A percentile compares a stretch with the other conserved stretches of the same genome.
These are phyloP conservation scores for Babylonia areolata DNA, from an alignment of 1,140 invertebrate genomes.

Conservation along the genomic window DNA sequence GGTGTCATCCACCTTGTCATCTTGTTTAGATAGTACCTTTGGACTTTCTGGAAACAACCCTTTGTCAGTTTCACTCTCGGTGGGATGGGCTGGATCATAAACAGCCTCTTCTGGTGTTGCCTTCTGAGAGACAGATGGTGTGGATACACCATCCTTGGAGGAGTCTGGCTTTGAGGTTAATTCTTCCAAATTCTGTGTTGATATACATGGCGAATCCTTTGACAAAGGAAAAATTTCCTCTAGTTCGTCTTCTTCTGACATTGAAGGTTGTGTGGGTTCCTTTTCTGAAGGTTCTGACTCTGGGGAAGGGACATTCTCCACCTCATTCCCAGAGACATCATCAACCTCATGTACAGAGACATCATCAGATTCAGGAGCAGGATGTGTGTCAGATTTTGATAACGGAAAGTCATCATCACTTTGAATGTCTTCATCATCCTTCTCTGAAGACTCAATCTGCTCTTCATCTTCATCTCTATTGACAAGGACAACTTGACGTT, in stretches of 20 bases:
- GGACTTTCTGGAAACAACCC: slow-evolving; percentile 23
- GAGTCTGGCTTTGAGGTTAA: slow-evolving; percentile 14
- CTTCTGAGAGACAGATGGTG: background rate
- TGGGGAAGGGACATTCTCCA: background rate
- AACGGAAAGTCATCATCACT: background rate
- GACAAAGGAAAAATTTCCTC: background rate
- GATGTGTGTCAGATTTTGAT: background rate
- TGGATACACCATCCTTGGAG: background rate
- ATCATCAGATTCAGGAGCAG: slow-evolving; percentile 1
- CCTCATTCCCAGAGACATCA: background rate
- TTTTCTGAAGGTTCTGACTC: background rate
- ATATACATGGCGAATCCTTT: background rate
- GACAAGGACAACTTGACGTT: slow-evolving; percentile 17
- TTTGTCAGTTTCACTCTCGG: slow-evolving; percentile 46
- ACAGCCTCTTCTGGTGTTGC: slow-evolving; percentile 41
- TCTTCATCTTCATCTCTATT: background rate
- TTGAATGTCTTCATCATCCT: background rate
- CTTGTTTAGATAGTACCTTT: background rate
- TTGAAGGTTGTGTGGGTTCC: background rate
- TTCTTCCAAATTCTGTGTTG: background rate
- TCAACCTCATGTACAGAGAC: background rate
- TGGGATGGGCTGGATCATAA: slow-evolving; percentile 59
- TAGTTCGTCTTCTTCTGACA: slow-evolving; percentile 17
- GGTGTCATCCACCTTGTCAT: slow-evolving; percentile 17
- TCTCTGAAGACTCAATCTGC: background rate